phyloP scores from a whole-genome alignment of 2,797 vertebrate species.

The Catamblyrhynchus diadema region DNA sequence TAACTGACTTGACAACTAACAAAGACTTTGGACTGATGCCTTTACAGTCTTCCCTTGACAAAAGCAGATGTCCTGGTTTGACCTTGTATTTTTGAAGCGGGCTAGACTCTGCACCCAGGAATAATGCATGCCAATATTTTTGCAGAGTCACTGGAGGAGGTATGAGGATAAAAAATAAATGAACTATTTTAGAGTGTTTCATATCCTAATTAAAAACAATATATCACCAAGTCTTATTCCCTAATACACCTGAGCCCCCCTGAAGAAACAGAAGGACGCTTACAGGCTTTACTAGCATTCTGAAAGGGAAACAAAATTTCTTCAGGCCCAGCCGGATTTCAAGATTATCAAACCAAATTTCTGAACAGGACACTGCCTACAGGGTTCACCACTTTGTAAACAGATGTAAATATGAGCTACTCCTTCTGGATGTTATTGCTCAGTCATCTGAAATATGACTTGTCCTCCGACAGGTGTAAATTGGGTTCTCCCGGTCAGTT shows the following conservation, averaged over 20 bases:
- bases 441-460: background rate
- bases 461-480: background rate
- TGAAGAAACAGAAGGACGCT: background rate
- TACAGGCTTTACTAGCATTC: background rate
- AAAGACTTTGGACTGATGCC: background rate
- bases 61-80: background rate
- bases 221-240: background rate
- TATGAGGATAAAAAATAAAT: background rate
- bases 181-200: accelerated
- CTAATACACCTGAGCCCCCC: background rate
- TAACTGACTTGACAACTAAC: background rate
- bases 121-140: background rate
- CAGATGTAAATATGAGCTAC: background rate
- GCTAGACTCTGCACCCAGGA: background rate
- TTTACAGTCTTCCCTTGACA: background rate
- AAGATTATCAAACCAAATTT: background rate
- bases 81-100: background rate
- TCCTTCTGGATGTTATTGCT: background rate
- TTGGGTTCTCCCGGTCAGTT: background rate
- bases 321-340: background rate
- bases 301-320: background rate
- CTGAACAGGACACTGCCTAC: background rate
- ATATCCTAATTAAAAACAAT: background rate
- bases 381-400: background rate
- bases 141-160: background rate